These are phyloP conservation scores for Sphecodes monilicornis DNA, from an alignment of 2,888 invertebrate species.

Conservation along the genomic window DNA sequence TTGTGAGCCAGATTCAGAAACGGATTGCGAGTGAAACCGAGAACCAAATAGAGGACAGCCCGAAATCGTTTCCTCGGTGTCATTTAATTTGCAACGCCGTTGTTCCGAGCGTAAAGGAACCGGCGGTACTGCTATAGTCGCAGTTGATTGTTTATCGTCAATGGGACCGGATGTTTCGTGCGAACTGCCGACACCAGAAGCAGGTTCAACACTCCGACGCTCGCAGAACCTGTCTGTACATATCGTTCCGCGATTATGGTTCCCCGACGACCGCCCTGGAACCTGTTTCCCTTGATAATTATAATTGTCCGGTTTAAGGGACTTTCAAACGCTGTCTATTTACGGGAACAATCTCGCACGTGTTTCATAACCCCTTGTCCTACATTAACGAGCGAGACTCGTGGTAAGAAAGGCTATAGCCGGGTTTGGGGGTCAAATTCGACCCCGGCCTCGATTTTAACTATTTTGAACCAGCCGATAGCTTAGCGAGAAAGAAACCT, in stretches of 20 bases:
- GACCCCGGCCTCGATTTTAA: no score
- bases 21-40: not conserved
- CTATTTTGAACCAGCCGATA: no score
- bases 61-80: not conserved
- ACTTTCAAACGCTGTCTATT: not conserved
- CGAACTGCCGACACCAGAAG: not conserved
- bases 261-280: not conserved
- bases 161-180: not conserved
- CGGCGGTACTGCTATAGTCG: not conserved
- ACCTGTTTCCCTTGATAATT: not conserved
- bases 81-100: constrained; percentile 25
- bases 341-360: not conserved
- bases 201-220: not conserved
- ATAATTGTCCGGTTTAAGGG: not conserved
- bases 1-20: not conserved
- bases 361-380: no score
- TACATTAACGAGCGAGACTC: no score
- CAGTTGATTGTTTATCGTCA: constrained; percentile 1
- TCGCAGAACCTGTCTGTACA: not conserved
- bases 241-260: not conserved
- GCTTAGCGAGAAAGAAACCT: no score
- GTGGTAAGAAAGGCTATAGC: no score
- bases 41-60: not conserved
- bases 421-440: no score
- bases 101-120: not conserved